Percentiles rank a stretch among this genome's conserved stretches.
Conservation (phyloP, 2,113 vertebrate species). For the Cacatua alba region DNA sequence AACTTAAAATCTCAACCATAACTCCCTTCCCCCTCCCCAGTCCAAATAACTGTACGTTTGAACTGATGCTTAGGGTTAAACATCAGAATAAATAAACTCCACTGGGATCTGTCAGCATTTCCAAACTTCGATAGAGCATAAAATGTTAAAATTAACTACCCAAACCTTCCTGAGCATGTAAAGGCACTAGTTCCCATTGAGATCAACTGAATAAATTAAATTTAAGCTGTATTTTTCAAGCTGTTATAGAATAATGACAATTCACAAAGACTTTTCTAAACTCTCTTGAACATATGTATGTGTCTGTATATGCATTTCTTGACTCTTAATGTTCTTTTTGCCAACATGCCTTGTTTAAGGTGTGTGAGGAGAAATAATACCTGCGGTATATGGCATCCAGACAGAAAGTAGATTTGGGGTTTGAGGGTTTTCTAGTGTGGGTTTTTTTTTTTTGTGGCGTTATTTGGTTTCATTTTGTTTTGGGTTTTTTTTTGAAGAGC, state of each 20-base stretch:
- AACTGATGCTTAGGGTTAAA: slow-evolving; percentile 59
- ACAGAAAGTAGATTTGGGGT: neutral
- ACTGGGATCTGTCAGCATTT: slow-evolving; percentile 51
- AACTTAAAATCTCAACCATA: neutral
- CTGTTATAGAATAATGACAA: neutral
- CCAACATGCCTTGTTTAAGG: neutral
- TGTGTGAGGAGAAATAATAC: neutral
- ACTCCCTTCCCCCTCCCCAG: neutral
- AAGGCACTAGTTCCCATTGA: slow-evolving; percentile 1
- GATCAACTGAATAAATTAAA: slow-evolving; percentile 4
- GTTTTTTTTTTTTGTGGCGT: too few relatives aligned
- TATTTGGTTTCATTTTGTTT: neutral
- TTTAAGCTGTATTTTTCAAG: slow-evolving; percentile 17
- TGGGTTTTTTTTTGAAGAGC: neutral
- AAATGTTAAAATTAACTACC: slow-evolving; percentile 55
- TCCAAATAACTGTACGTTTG: neutral
- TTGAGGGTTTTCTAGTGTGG: neutral
- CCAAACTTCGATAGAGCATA: slow-evolving; percentile 54
- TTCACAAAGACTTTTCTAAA: neutral
- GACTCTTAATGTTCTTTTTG: neutral
- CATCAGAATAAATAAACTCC: slow-evolving; percentile 62
- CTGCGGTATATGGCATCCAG: neutral
- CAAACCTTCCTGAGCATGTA: slow-evolving; percentile 7
- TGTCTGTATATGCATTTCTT: neutral
- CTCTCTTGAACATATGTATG: neutral